Base-by-base conservation (phyloP, 2,113 vertebrate genomes). In the Cryptoleucopteryx plumbea region DNA sequence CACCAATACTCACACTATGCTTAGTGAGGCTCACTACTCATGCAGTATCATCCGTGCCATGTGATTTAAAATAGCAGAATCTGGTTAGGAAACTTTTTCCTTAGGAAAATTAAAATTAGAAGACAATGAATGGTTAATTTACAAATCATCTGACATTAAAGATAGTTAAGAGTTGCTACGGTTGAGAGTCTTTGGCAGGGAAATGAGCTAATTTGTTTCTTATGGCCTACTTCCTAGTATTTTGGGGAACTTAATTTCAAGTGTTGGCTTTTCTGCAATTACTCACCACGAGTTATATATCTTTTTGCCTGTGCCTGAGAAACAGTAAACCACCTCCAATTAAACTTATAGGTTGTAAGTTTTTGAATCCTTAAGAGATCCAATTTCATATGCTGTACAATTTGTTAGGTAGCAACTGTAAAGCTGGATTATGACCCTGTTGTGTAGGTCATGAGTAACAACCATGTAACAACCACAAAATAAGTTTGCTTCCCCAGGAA, bases 201-300 rank as follows among this genome's bases (percentile, higher is more conserved):
- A 92, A 93, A 85, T 4, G 34, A 63, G 21, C 4, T 29, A n/a
- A 81, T 59, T 77, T 74, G 11, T 84, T 88, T 74, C 31, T 74
- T 63, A 43, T 5, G 9, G 16, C 16, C 47, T 42, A 50, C 21
- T 83, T 80, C 26, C 17, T 73, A 58, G 19, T 63, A 34, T 55
- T 59, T 62, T 3, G 16, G 16, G 32, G 56, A 70, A 62, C 45
- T 66, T 11, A 47, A 72, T 59, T 75, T 85, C 43, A 75, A 31
- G 18, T 19, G 15, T 38, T 84, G 43, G 12, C 11, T 90, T 82
- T 82, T 67, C 42, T 90, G 29, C 36, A 78, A 34, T 62, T 88
- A 75, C 21, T 45, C 17, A 86, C 16, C 14, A 62, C 0, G 0
- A 72, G 18, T 12, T 81, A 14, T 16, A 3, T 21, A 14, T 50